Percentiles rank a stretch among this genome's conserved stretches.
phyloP scores from a whole-genome alignment of 2,888 invertebrate genomes.

The Hypolimnas misippus region DNA sequence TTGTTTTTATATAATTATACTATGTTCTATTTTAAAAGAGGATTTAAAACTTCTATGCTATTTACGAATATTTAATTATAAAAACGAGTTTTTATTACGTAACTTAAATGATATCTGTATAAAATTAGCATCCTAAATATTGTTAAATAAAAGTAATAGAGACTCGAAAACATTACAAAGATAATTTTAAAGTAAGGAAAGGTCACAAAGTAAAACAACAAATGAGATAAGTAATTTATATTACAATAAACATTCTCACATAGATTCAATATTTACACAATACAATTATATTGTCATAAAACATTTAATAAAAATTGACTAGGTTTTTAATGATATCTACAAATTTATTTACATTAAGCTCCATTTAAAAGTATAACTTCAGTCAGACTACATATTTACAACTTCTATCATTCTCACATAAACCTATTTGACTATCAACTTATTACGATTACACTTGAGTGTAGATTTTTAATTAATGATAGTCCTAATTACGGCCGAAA shows the following conservation, averaged over 20 bases:
- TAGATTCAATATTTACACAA: conserved; percentile 71
- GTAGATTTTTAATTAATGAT: too few relatives aligned
- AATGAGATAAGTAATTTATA: conserved; percentile 65
- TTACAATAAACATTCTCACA: conserved; percentile 71
- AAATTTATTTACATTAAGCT: conserved; percentile 80
- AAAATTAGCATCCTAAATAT: not conserved
- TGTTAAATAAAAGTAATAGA: not conserved
- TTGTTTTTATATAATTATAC: too few relatives aligned
- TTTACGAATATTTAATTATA: too few relatives aligned
- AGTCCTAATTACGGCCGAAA: too few relatives aligned
- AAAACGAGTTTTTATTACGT: too few relatives aligned
- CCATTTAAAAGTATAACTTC: conserved; percentile 75
- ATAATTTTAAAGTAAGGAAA: not conserved
- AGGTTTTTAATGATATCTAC: conserved; percentile 75
- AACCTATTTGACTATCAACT: conserved; percentile 35
- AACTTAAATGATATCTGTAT: too few relatives aligned
- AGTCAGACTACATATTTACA: conserved; percentile 66
- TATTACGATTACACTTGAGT: conserved; percentile 46
- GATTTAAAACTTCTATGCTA: too few relatives aligned
- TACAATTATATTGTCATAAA: conserved; percentile 82
- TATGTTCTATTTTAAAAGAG: too few relatives aligned
- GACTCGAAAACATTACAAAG: not conserved
- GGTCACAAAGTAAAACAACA: conserved; percentile 40
- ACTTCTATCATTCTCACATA: conserved; percentile 47
- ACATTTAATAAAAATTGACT: conserved; percentile 82